Base-by-base conservation (phyloP, 2,113 vertebrate genomes). In the Gadus macrocephalus region DNA sequence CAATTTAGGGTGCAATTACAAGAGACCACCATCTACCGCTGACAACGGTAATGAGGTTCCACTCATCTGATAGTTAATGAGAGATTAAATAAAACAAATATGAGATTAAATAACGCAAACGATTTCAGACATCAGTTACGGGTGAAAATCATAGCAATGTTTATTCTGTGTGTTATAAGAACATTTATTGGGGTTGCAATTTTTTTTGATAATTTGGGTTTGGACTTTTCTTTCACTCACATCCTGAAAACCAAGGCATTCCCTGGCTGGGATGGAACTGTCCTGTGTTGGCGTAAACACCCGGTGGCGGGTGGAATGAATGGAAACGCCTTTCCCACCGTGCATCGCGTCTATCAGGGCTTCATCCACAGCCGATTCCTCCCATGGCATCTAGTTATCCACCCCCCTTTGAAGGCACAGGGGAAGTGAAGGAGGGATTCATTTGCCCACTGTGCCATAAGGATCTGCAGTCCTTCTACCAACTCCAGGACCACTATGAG, bases 391-490 rank as follows among this genome's bases (percentile, higher is more conserved):
- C 95, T 62, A 87, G 92, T 78, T 94, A 92, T 58, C 81, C 91
- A 0, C 78, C 91, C 19, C 91, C 93, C 7, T 93, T 98, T 64
- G 97, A 95, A 28, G 94, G 92, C 72, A 87, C 94, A 2, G 92
- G 90, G 1, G 95, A 96, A 28, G 91, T 97, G 83, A 89, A 97
- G 69, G 97, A 99, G 74, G 97, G 97, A 25, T 99, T 99, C 62
- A 88, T 99, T 5, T 99, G 97, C 78, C 97, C 97, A 0, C 87
- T 99, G 14, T 99, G 97, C 84, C 85, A 96, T 56, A 97, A 97
- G 89, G 97, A 99, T 76, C 92, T 99, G 1, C 97, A 97, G 84
- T 95, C 97, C 0, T 95, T 99, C 78, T 93, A 94, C 71, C 97
- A 98, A 79, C 94, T 99, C 0, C 96, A 95, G 78, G 88, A 92